These are phyloP conservation scores for Lagocephalus sceleratus DNA, from an alignment of 2,797 vertebrate species.

Conservation along the genomic window DNA sequence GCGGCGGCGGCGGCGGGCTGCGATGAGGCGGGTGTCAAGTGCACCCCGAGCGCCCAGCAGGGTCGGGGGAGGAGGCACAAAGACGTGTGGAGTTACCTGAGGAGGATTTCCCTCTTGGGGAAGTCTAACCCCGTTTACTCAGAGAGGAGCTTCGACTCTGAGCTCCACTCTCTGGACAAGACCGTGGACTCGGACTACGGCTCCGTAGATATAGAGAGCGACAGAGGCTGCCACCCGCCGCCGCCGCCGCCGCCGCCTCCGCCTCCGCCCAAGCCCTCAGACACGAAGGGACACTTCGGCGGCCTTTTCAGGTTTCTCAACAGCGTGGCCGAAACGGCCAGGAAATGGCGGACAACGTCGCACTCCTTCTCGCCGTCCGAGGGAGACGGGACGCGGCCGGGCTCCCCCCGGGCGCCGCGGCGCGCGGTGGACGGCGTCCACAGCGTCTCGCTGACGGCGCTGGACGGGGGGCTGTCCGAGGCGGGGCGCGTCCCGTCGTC, in stretches of 20 bases:
- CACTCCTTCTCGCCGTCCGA: constrained; percentile 79
- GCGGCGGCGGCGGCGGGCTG: constrained; percentile 45
- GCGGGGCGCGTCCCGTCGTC: constrained; percentile 36
- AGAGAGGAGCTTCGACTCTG: constrained; percentile 80
- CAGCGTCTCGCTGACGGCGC: constrained; percentile 61
- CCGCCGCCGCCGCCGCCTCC: constrained; percentile 45
- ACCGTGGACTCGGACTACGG: constrained; percentile 74
- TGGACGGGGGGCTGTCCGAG: constrained; percentile 49
- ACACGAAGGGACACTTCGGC: constrained; percentile 81
- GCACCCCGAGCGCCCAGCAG: constrained; percentile 62
- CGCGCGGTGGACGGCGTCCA: constrained; percentile 53
- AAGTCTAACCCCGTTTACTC: constrained; percentile 74
- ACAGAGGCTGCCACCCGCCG: constrained; percentile 71
- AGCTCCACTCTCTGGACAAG: constrained; percentile 77
- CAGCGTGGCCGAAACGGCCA: constrained; percentile 82
- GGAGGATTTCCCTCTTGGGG: constrained; percentile 82
- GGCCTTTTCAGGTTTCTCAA: constrained; percentile 86
- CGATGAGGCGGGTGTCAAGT: constrained; percentile 71
- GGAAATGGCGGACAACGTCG: constrained; percentile 83
- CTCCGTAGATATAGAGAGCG: constrained; percentile 75
- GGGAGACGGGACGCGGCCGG: constrained; percentile 70
- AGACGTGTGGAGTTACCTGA: constrained; percentile 89
- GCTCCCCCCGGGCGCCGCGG: constrained; percentile 55
- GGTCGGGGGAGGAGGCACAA: constrained; percentile 72
- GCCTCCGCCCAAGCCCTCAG: constrained; percentile 49